phyloP scores from a whole-genome alignment of 2,888 invertebrate genomes.

The Apoda limacodes region DNA sequence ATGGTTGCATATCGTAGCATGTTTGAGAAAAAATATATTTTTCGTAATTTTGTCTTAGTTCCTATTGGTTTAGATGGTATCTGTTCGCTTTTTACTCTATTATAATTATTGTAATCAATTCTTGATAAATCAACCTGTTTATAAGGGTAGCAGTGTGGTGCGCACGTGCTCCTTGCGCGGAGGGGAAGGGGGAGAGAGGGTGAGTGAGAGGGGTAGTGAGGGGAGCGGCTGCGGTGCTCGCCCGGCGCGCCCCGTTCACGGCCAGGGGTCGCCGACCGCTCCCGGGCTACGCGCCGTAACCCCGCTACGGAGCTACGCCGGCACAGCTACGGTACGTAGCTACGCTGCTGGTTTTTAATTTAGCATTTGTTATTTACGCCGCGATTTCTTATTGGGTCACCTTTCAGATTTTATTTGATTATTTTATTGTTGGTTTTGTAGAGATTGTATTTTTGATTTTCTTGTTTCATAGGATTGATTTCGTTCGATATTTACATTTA shows the following conservation, averaged over 20 bases:
- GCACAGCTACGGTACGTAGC: constrained; percentile 45
- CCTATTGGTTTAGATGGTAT: too few relatives aligned
- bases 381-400: constrained; percentile 48
- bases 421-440: too few relatives aligned
- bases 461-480: too few relatives aligned
- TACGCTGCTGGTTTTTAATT: constrained; percentile 49
- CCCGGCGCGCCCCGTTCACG: constrained; percentile 57
- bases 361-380: constrained; percentile 21
- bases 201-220: not conserved
- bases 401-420: not conserved
- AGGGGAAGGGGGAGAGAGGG: constrained; percentile 4
- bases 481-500: too few relatives aligned
- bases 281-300: constrained; percentile 62
- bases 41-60: too few relatives aligned
- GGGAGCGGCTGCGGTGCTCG: constrained; percentile 22
- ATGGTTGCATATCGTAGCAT: too few relatives aligned
- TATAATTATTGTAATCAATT: constrained; percentile 1
- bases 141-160: constrained; percentile 16
- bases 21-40: too few relatives aligned
- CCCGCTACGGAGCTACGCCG: constrained; percentile 29
- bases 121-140: constrained; percentile 11
- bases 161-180: constrained; percentile 21
- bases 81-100: too few relatives aligned
- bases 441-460: too few relatives aligned
- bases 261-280: constrained; percentile 69